Conservation (phyloP, 2,113 vertebrate genomes). For the Nothoprocta pentlandii region DNA sequence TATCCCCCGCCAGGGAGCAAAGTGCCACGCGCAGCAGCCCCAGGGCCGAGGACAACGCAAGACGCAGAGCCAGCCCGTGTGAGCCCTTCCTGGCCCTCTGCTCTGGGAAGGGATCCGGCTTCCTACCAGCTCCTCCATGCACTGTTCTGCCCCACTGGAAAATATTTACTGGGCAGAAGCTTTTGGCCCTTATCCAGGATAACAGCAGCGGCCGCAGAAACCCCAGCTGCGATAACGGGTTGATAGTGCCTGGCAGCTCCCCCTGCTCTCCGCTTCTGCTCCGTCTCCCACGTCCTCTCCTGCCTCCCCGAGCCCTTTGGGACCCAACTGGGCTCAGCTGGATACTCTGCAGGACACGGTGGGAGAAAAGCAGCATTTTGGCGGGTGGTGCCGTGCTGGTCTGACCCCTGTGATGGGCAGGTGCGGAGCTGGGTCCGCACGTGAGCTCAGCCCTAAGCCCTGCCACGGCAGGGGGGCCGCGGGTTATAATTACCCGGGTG, state of each 20-base stretch:
- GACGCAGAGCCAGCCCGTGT: accelerated
- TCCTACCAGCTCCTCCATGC: accelerated
- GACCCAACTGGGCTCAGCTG: not conserved
- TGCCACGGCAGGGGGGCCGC: not conserved
- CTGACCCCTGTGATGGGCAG: not conserved
- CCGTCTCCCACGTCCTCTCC: not conserved
- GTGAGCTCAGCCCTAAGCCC: constrained; percentile 45
- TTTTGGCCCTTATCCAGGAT: not conserved
- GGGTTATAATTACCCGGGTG: not conserved
- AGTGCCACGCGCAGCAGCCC: not conserved
- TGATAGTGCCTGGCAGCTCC: not conserved
- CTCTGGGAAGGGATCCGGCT: not conserved
- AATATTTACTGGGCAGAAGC: not conserved
- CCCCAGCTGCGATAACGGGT: accelerated
- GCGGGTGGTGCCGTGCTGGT: not conserved
- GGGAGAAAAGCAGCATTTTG: not conserved
- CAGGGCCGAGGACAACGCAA: not conserved
- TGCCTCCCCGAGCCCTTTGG: not conserved
- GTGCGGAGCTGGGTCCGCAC: not conserved
- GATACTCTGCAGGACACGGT: not conserved
- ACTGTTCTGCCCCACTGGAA: not conserved
- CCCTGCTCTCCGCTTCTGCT: not conserved
- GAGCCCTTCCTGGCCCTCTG: not conserved
- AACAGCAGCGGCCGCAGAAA: not conserved
- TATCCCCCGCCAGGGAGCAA: accelerated